These are phyloP conservation scores for Mohoua ochrocephala DNA, from an alignment of 2,113 vertebrate species.

Conservation along the genomic window DNA sequence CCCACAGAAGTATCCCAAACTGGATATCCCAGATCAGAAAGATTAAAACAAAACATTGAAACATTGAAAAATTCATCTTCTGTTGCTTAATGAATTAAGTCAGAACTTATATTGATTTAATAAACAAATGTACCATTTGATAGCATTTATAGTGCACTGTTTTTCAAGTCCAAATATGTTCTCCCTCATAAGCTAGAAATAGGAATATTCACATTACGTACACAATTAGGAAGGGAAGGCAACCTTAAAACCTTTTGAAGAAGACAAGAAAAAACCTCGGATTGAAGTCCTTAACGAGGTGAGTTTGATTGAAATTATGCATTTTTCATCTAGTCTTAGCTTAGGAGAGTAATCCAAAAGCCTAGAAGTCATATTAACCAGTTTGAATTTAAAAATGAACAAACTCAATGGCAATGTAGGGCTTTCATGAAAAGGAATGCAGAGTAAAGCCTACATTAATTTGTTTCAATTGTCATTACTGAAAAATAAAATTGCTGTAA, in stretches of 20 bases:
- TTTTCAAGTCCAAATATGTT: neutral
- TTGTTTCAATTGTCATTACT: neutral
- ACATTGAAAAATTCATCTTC: neutral
- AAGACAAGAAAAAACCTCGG: neutral
- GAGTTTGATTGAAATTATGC: neutral
- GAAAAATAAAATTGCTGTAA: neutral
- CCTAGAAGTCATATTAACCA: conserved; percentile 46
- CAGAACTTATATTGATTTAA: neutral
- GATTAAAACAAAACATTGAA: neutral
- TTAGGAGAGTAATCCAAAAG: neutral
- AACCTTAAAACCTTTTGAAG: neutral
- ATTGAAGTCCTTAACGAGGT: neutral
- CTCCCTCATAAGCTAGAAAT: neutral
- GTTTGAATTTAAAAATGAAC: conserved; percentile 25
- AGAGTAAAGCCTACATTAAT: neutral
- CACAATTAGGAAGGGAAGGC: neutral
- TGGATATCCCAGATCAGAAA: neutral
- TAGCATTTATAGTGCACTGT: neutral
- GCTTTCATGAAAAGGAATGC: neutral
- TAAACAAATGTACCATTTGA: neutral
- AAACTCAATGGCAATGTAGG: neutral
- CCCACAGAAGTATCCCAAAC: neutral
- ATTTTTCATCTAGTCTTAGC: neutral
- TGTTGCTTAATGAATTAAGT: neutral
- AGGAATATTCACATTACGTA: neutral